These are phyloP conservation scores for Callimorpha dominula DNA, from an alignment of 2,888 invertebrate species.

Conservation along the genomic window DNA sequence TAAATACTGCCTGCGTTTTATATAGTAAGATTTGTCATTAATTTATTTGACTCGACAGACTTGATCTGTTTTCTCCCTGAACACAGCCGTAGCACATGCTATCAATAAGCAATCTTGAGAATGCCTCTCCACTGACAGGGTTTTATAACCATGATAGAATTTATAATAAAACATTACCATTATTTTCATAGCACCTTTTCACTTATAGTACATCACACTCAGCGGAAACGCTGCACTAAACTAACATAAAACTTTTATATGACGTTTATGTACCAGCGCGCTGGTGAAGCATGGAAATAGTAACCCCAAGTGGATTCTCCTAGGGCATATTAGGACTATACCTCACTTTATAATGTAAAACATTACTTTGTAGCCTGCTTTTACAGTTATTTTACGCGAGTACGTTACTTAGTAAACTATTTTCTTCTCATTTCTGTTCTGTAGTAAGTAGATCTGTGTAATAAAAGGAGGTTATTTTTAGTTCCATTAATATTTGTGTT, in stretches of 20 bases:
- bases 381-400: neutral
- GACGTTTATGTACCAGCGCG: neutral
- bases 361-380: constrained; percentile 1
- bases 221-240: neutral
- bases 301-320: neutral
- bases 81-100: no score
- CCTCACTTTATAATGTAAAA: neutral
- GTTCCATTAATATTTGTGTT: no score
- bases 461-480: neutral
- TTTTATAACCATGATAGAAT: neutral
- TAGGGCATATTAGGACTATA: neutral
- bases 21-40: neutral
- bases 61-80: neutral
- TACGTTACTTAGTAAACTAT: neutral
- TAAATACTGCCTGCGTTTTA: neutral
- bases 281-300: neutral
- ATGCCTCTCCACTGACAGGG: neutral
- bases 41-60: neutral
- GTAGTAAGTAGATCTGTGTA: neutral
- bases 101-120: neutral
- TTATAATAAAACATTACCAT: neutral
- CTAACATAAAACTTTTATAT: neutral
- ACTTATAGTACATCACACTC: neutral
- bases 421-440: neutral
- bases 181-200: neutral